phyloP scores from a whole-genome alignment of 2,797 vertebrate species.

The Cryptoprocta ferox region DNA sequence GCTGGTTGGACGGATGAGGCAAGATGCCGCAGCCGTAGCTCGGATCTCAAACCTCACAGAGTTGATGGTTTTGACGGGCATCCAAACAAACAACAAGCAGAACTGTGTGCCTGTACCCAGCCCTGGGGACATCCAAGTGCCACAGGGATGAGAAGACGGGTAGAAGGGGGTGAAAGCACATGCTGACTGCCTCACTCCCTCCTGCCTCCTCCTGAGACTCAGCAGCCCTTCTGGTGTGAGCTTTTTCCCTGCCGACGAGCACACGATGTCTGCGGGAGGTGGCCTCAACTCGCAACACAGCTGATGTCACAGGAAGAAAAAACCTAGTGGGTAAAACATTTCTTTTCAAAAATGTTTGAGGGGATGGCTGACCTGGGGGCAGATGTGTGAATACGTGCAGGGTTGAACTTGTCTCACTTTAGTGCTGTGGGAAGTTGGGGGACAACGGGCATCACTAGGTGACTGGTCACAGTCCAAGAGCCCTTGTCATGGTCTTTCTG shows the following conservation, averaged over 20 bases:
- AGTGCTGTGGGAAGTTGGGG: not conserved
- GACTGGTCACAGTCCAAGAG: not conserved
- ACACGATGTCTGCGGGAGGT: not conserved
- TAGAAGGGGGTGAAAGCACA: not conserved
- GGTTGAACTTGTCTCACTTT: not conserved
- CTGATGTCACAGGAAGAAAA: not conserved
- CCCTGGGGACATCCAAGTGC: not conserved
- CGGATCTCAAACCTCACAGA: not conserved
- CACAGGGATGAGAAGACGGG: not conserved
- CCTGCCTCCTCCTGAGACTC: not conserved
- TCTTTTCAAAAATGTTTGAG: not conserved
- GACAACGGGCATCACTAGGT: no score
- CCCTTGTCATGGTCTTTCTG: not conserved
- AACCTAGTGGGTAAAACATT: not conserved
- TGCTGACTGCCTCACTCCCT: not conserved
- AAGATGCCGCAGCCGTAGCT: not conserved
- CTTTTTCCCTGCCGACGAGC: not conserved
- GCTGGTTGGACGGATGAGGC: not conserved
- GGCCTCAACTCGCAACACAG: not conserved
- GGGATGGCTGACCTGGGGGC: not conserved
- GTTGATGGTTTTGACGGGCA: not conserved
- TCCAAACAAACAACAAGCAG: not conserved
- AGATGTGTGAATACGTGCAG: not conserved
- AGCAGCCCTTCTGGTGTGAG: not conserved
- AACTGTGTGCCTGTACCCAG: accelerated